Base-by-base conservation (phyloP, 1,140 invertebrate genomes). In the Lucilia sericata region DNA sequence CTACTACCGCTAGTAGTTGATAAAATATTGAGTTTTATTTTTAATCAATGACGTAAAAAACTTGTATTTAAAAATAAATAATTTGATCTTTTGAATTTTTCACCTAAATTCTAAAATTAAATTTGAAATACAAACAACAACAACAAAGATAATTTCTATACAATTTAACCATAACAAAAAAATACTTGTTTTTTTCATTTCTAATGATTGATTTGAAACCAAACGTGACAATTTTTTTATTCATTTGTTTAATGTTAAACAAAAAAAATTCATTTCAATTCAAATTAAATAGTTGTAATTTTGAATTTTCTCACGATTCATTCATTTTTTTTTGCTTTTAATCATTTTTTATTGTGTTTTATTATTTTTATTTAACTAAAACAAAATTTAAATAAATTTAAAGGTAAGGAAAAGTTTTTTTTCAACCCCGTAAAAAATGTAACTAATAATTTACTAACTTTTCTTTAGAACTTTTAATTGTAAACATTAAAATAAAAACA, bases 61-160 rank as follows among this genome's bases (percentile, higher is more conserved):
- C 36, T 49, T 80, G 36, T 80, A 49, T 49, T 19, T 49, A 49
- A 80, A 70, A 80, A 21, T 25, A 80, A 80, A 51, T 10, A 80
- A 49, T 9, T 80, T 80, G 76, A 51, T 49, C 75, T 78, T 9
- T 47, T 78, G 75, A 47, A 13, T 80, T 47, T 51, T 49, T 80
- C 42, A 80, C 36, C 76, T 47, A 80, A 80, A 80, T 80, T 80
- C 76, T 80, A 80, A 80, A 80, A 80, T 78, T 49, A 78, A 78
- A 78, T 13, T n/a, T 34, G 1, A 76, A 76, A 76, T 42, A 25
- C 9, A 51, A 49, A 80, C 9, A 55, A 4, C 51, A 4, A 76
- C 8, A 76, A 76, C 30, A n/a, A n/a, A 76, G 42, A 76, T 36
- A 30, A 30, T 30, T 75, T 55, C 8, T 55, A 14, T 55, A 12